phyloP scores from a whole-genome alignment of 2,113 vertebrate species.

The Neodon shergylaensis region DNA sequence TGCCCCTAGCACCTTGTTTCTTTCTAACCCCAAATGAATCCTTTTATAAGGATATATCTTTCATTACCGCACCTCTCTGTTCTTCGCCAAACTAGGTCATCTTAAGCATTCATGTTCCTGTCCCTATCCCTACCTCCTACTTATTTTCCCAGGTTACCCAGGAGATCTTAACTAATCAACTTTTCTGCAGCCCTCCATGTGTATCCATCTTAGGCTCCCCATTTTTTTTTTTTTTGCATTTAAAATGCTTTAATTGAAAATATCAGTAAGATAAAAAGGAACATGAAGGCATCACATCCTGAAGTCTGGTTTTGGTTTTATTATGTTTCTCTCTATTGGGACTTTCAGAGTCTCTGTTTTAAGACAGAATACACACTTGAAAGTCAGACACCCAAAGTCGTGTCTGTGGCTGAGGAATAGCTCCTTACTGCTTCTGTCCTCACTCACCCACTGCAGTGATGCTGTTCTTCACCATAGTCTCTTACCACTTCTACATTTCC shows the following conservation, averaged over 20 bases:
- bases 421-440: neutral
- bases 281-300: neutral
- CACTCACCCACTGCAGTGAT: neutral
- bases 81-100: too few species aligned
- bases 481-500: neutral
- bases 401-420: too few species aligned
- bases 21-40: too few species aligned
- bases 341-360: constrained; percentile 25
- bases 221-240: neutral
- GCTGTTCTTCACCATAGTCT: neutral
- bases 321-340: neutral
- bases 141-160: too few species aligned
- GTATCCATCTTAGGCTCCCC: too few species aligned
- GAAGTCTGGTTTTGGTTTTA: neutral
- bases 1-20: too few species aligned
- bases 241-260: constrained; percentile 43
- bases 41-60: too few species aligned
- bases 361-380: neutral
- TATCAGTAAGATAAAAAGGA: neutral
- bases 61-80: too few species aligned
- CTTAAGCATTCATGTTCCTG: too few species aligned
- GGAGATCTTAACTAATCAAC: too few species aligned
- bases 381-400: neutral
- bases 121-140: too few species aligned
- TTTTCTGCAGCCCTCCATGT: too few species aligned